Evolutionary conservation across 2,113 vertebrate species (phyloP).

Genomic region (Gallinago paraguaiae): DNA sequence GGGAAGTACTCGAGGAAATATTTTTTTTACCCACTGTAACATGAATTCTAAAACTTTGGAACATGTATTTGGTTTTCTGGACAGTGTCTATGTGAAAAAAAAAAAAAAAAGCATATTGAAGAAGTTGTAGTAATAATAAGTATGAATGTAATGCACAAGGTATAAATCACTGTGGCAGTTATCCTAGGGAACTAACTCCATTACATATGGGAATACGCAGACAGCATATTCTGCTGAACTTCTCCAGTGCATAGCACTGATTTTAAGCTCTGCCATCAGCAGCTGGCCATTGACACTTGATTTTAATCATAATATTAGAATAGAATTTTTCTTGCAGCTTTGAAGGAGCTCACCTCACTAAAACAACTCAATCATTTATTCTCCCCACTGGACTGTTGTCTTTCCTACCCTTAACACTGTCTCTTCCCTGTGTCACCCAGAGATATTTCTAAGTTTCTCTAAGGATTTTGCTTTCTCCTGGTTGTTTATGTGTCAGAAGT

Average conservation of each 20-base stretch:
- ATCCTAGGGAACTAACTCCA: neutral
- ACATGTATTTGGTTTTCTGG: neutral
- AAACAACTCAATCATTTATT: neutral
- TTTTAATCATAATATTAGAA: neutral
- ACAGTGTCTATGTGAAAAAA: neutral
- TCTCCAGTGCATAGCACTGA: neutral
- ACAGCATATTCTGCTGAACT: neutral
- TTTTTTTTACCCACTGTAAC: neutral
- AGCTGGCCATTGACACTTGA: neutral
- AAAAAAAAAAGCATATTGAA: neutral
- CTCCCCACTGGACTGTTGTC: neutral
- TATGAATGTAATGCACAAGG: neutral
- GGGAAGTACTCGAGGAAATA: neutral
- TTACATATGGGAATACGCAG: neutral
- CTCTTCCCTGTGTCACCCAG: neutral
- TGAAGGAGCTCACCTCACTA: neutral
- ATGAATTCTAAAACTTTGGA: neutral
- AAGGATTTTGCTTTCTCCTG: neutral
- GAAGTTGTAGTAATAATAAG: neutral
- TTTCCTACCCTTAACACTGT: neutral
- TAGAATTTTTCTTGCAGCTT: neutral
- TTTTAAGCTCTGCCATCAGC: neutral
- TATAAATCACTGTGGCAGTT: neutral
- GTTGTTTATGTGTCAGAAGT: neutral
- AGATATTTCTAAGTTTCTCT: neutral